Evolutionary conservation across 2,888 invertebrate species (phyloP).

Genomic region (Cyaniris semiargus): DNA sequence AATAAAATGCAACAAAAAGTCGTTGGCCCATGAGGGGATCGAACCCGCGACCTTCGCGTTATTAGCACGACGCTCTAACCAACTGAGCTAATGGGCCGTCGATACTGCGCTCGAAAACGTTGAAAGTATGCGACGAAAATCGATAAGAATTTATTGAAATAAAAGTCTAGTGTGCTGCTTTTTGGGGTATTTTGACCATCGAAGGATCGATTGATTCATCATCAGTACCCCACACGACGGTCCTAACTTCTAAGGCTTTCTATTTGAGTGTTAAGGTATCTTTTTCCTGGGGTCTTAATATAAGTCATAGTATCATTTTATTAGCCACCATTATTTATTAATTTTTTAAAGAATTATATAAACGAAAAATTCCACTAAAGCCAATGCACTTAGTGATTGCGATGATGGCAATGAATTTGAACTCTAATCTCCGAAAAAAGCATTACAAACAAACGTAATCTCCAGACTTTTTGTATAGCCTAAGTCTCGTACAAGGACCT

Average conservation of each 20-base stretch:
- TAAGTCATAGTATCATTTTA: no score
- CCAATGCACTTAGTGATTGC: not conserved
- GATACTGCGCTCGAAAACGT: conserved; percentile 33
- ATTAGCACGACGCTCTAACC: conserved; percentile 56
- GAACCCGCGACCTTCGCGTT: conserved; percentile 58
- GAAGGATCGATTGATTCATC: no score
- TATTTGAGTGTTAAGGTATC: no score
- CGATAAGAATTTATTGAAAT: conserved; percentile 37
- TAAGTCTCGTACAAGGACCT: conserved; percentile 10
- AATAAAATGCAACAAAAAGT: conserved; percentile 39
- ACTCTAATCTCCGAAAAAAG: conserved; percentile 5
- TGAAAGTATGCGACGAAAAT: conserved; percentile 34
- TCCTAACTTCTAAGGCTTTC: no score
- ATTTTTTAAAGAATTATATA: not conserved
- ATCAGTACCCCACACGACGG: no score
- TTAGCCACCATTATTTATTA: no score
- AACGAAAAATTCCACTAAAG: not conserved
- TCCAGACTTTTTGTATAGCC: conserved; percentile 24
- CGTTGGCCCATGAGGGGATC: conserved; percentile 47
- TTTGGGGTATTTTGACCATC: no score
- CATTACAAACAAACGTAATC: conserved; percentile 29
- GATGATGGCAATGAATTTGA: not conserved
- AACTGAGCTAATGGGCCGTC: conserved; percentile 51
- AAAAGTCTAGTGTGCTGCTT: no score
- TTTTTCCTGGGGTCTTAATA: no score